Evolutionary conservation across 1,140 invertebrate genomes (phyloP), one percentile per base, ranked within the genome.

Genomic region (Thereuonema tuberculata): DNA sequence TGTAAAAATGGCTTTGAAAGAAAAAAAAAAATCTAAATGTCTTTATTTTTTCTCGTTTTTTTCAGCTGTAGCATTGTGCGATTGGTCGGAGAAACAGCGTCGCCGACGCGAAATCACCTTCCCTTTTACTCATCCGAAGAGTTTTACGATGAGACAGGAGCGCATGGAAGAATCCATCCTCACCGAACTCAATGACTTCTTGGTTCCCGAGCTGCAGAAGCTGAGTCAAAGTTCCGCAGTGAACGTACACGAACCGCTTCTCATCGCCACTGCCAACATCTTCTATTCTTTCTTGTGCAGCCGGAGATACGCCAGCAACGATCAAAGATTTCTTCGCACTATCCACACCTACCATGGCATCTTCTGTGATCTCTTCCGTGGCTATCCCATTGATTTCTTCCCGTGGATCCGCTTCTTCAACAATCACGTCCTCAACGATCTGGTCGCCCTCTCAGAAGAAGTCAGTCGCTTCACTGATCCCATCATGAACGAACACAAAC

Each of bases 301-400:
- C 52, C 78, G 77, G 1, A 75, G 80, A 57, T 78, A 87, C 60
- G 80, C 89, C 0, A 67, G 76, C 23, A 81, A 81, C 63, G n/a
- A n/a, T n/a, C n/a, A n/a, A n/a, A n/a, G n/a, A n/a, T n/a, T n/a
- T n/a, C n/a, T n/a, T n/a, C n/a, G n/a, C n/a, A n/a, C n/a, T n/a
- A n/a, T n/a, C n/a, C n/a, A n/a, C n/a, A n/a, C n/a, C n/a, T 93
- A 91, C 67, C 89, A 93, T 66, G 80, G 83, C 56, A 85, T 94
- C 1, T 94, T 94, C 74, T 88, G 82, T 78, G 89, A 93, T 69
- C 71, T 93, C 50, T 92, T 93, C 69, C 84, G 89, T 69, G 89
- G 89, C 0, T 91, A 89, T 68, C 81, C 86, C 0, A 81, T 89
- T 0, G 91, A 94, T 67, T 91, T 93, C 69, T 70, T 94, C n/a